These are phyloP conservation scores for Galleria mellonella DNA, from an alignment of 1,140 invertebrate genomes.

Conservation along the genomic window DNA sequence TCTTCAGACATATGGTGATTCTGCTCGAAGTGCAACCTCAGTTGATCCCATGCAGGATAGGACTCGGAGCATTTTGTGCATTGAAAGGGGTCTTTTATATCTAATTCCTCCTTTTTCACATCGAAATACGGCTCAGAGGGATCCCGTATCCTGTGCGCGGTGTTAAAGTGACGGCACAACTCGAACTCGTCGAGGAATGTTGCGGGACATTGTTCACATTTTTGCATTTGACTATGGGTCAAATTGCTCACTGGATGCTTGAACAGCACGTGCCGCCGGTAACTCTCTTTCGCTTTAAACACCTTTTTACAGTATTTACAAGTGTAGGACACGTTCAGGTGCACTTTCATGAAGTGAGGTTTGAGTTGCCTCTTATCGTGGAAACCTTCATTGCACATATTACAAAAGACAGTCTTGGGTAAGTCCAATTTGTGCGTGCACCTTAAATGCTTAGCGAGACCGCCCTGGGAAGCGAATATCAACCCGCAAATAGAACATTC, in stretches of 20 bases:
- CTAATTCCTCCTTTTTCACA: slow-evolving; percentile 43
- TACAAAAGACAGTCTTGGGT: slow-evolving; percentile 51
- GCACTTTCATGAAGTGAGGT: slow-evolving; percentile 54
- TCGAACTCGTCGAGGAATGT: slow-evolving; percentile 54
- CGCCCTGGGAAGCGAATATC: slow-evolving; percentile 55
- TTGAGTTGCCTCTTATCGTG: slow-evolving; percentile 52
- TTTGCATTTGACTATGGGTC: slow-evolving; percentile 24
- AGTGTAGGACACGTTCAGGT: slow-evolving; percentile 57
- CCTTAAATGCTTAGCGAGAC: slow-evolving; percentile 52
- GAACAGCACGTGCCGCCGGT: slow-evolving; percentile 43
- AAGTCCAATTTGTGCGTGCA: slow-evolving; percentile 55
- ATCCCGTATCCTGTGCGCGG: slow-evolving; percentile 22
- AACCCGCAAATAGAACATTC: slow-evolving; percentile 55
- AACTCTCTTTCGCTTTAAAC: slow-evolving; percentile 62
- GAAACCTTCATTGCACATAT: slow-evolving; percentile 54
- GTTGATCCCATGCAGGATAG: slow-evolving; percentile 37
- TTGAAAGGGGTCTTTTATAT: slow-evolving; percentile 39
- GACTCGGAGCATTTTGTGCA: slow-evolving; percentile 53
- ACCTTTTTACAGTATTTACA: slow-evolving; percentile 52
- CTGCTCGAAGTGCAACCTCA: slow-evolving; percentile 47
- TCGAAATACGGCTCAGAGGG: slow-evolving; percentile 7
- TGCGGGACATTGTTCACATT: slow-evolving; percentile 45
- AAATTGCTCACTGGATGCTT: slow-evolving; percentile 36
- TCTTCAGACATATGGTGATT: slow-evolving; percentile 38
- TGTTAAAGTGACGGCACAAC: slow-evolving; percentile 46